A percentile compares a stretch with the other conserved stretches of the same genome.
Evolutionary conservation across 2,888 invertebrate species (phyloP).

Genomic region (Ennomos erosarius): DNA sequence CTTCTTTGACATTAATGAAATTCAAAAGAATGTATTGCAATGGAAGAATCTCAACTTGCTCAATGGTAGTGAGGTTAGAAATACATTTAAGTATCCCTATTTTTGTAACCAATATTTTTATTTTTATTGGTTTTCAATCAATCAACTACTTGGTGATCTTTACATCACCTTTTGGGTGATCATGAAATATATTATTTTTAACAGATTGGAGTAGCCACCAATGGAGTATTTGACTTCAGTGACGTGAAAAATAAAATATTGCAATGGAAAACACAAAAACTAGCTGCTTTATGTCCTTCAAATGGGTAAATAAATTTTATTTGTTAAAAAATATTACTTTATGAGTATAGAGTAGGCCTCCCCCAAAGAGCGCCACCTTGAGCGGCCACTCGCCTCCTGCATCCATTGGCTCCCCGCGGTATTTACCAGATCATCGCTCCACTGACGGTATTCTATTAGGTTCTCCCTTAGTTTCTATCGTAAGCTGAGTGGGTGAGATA

Average conservation of each 20-base stretch:
- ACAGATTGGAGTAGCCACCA: slow-evolving; percentile 69
- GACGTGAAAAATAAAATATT: slow-evolving; percentile 79
- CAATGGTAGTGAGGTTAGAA: slow-evolving; percentile 76
- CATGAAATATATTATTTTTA: slow-evolving; percentile 26
- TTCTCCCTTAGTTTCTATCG: too few relatives aligned
- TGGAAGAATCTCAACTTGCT: slow-evolving; percentile 72
- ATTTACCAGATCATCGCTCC: too few relatives aligned
- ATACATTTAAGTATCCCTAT: slow-evolving; percentile 5
- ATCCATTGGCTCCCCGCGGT: too few relatives aligned
- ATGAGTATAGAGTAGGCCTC: too few relatives aligned
- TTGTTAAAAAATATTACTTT: slow-evolving; percentile 8
- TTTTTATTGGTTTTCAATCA: background rate
- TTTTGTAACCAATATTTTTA: background rate
- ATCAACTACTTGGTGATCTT: background rate
- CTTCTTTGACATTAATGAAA: slow-evolving; percentile 70
- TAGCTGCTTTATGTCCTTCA: slow-evolving; percentile 73
- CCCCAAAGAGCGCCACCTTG: too few relatives aligned
- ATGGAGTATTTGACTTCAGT: slow-evolving; percentile 75
- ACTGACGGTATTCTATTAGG: too few relatives aligned
- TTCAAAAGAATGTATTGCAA: slow-evolving; percentile 72
- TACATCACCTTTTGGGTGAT: too few relatives aligned
- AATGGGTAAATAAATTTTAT: slow-evolving; percentile 60
- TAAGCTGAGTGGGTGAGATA: too few relatives aligned
- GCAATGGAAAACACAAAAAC: slow-evolving; percentile 80
- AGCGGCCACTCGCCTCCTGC: too few relatives aligned